Base-by-base conservation (phyloP, 1,140 invertebrate genomes). In the Riptortus pedestris region DNA sequence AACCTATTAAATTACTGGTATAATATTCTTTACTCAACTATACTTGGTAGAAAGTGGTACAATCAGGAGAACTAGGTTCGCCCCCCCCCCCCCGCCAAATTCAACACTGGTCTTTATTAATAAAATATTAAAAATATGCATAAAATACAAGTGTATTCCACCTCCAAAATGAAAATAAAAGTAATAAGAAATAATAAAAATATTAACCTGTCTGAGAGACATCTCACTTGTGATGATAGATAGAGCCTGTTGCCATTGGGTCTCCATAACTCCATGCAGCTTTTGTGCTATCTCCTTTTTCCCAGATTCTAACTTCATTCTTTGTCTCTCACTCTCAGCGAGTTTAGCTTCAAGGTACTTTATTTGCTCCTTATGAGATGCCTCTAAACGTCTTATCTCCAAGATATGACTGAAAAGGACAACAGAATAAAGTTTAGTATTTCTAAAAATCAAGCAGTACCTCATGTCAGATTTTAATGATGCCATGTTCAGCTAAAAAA, bases 201-300 rank as follows among this genome's bases (percentile, higher is more conserved):
- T 24, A 9, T 7, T 16, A 24, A 66, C 65, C 59, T 67, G 66
- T 47, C 55, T 51, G 27, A 67, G 12, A 11, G 47, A 57, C 18
- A 66, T 14, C 43, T 66, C 65, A 20, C 64, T 65, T 22, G 65
- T 83, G 48, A 90, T 82, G 64, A 89, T 87, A 66, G 79, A 79
- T 18, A 89, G 71, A 22, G 86, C 85, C 74, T 89, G 84, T 52
- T 83, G 78, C 85, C 86, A 89, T 70, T 89, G 86, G 43, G 80
- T 79, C 74, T 90, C 83, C 86, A 90, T 88, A 0, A 89, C 83
- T 48, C 77, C 79, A 73, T 89, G 85, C 67, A 90, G 73, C 71
- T 87, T 83, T 64, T 85, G 78, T 0, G 85, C 86, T 55, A 89
- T 79, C 67, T 84, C 78, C 2, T 81, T 80, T 72, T 82, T 79